Evolutionary conservation across 1,140 invertebrate species (phyloP).

Genomic region (Mercenaria mercenaria): DNA sequence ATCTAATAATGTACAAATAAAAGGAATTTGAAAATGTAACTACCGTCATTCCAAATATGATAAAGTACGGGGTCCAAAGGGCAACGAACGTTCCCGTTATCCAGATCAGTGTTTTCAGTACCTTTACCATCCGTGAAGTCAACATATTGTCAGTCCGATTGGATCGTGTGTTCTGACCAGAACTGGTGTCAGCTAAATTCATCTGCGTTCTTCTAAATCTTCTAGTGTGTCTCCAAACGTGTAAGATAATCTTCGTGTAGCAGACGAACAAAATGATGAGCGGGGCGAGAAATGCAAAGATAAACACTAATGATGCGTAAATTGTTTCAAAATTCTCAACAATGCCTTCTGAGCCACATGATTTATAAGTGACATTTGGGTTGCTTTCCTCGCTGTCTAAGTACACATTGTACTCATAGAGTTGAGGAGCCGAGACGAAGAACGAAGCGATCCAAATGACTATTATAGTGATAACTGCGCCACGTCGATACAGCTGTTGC

Average conservation of each 20-base stretch:
- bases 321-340: conserved; percentile 56
- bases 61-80: conserved; percentile 59
- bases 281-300: conserved; percentile 28
- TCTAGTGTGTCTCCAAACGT: conserved; percentile 29
- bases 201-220: neutral
- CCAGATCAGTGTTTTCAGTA: conserved; percentile 33
- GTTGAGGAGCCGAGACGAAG: conserved; percentile 35
- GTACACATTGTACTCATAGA: conserved; percentile 59
- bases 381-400: neutral
- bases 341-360: conserved; percentile 58
- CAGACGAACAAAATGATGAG: conserved; percentile 18
- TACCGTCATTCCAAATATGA: conserved; percentile 48
- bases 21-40: conserved; percentile 23
- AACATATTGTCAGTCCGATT: neutral
- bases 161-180: neutral
- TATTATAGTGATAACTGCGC: neutral
- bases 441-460: conserved; percentile 38
- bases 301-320: conserved; percentile 26
- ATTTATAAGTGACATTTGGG: conserved; percentile 1
- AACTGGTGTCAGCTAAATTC: too few species aligned
- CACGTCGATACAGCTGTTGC: neutral
- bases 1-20: too few species aligned
- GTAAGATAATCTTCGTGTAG: conserved; percentile 16
- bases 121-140: neutral
- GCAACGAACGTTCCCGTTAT: conserved; percentile 10